phyloP scores from a whole-genome alignment of 1,140 invertebrate genomes.

The Ips typographus region DNA sequence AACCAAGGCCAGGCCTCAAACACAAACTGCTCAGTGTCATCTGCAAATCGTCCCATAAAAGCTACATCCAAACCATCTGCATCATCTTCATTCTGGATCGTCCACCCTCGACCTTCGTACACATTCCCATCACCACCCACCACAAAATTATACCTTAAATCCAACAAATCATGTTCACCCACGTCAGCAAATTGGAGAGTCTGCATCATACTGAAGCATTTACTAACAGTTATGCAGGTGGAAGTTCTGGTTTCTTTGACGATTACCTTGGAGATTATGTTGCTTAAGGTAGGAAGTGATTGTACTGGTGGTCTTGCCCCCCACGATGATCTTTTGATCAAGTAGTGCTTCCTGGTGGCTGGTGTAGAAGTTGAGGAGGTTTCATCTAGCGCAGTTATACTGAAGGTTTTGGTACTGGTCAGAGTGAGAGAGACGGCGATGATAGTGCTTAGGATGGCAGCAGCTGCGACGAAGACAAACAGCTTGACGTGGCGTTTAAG shows the following conservation, averaged over 20 bases:
- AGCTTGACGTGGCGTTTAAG: too few species aligned
- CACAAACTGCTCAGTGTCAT: constrained; percentile 45
- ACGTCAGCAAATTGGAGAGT: constrained; percentile 51
- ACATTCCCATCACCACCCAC: constrained; percentile 68
- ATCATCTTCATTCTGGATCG: constrained; percentile 57
- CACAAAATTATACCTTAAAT: constrained; percentile 66
- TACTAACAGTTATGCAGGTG: constrained; percentile 41
- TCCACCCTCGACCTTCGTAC: constrained; percentile 66
- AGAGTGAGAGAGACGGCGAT: not conserved
- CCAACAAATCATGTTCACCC: constrained; percentile 44
- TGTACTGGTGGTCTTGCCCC: not conserved
- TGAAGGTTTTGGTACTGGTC: constrained; percentile 3
- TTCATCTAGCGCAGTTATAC: not conserved
- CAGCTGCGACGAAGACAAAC: too few species aligned
- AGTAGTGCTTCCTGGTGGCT: not conserved
- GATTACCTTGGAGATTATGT: constrained; percentile 52
- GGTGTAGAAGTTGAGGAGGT: not conserved
- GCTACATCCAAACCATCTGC: constrained; percentile 53
- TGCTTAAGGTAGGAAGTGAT: not conserved
- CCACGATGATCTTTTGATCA: not conserved
- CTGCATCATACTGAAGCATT: constrained; percentile 52
- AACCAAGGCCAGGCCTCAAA: constrained; percentile 48
- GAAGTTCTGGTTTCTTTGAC: constrained; percentile 53
- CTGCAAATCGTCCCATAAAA: constrained; percentile 54
- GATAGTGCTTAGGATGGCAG: not conserved